Base-by-base conservation (phyloP, 2,113 vertebrate genomes). In the Phoxinus phoxinus region DNA sequence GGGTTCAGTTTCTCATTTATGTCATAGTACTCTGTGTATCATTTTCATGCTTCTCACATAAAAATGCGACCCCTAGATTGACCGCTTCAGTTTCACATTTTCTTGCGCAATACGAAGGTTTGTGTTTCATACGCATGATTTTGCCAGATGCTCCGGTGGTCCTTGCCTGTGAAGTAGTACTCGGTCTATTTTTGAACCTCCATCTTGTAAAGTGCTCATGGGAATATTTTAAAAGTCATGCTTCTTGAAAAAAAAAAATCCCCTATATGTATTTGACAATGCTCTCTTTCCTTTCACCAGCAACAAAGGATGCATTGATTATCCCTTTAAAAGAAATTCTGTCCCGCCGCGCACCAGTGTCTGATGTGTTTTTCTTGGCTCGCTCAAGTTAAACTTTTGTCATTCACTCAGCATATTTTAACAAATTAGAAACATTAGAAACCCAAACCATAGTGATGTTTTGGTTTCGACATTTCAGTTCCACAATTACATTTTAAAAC, bases 301-400 rank as follows among this genome's bases (percentile, higher is more conserved):
- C 92, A 96, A 95, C 95, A 96, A 85, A 92, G 90, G 89, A 94
- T 94, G 93, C 84, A 90, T 93, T 94, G 94, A 96, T 96, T 93
- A 93, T 90, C 90, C 90, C 92, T 92, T 92, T 93, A 91, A 93
- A 94, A 95, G 93, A 81, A 90, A 91, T 87, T 90, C 93, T 83
- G 89, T 92, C 89, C 90, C 91, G 91, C 90, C 89, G 86, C 77
- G 73, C 90, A 88, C 87, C 89, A 85, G 90, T 91, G 92, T 90
- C 91, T 80, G 76, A 41, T 86, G 81, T 93, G 88, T 92, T 93
- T 94, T 92, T 90, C 86, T 94, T 92, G 91, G 92, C 91, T 27
- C 53, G 21, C 35, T 79, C 35, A 51, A 90, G 90, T 89, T 92
- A 90, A 95, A 93, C 95, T 95, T 96, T 95, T 90, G 87, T 17